A percentile compares a stretch with the other conserved stretches of the same genome.
These are phyloP conservation scores for Saccopteryx bilineata DNA, from an alignment of 2,113 vertebrate genomes.

Conservation along the genomic window DNA sequence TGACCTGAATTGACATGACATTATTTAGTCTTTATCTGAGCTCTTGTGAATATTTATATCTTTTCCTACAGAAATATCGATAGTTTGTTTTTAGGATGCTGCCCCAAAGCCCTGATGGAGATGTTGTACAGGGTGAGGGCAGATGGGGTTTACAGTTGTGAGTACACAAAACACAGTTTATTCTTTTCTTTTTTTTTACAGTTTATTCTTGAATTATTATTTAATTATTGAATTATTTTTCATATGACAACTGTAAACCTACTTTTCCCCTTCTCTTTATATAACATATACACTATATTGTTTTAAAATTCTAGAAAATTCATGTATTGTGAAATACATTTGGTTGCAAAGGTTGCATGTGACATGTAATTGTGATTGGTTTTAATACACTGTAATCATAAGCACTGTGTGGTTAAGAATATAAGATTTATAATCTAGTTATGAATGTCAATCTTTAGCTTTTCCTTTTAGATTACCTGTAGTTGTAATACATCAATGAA, in stretches of 20 bases:
- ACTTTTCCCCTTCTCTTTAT: neutral
- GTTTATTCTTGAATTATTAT: neutral
- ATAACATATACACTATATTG: neutral
- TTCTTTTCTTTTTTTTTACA: too few relatives aligned
- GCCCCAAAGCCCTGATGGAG: neutral
- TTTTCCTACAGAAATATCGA: slow-evolving; percentile 22
- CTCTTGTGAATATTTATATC: slow-evolving; percentile 5
- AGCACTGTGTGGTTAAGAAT: neutral
- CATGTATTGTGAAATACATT: slow-evolving; percentile 31
- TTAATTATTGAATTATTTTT: neutral
- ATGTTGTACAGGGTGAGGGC: neutral
- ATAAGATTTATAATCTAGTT: slow-evolving; percentile 48
- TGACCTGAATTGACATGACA: neutral
- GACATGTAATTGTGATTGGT: slow-evolving; percentile 39
- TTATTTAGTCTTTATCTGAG: neutral
- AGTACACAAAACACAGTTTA: neutral
- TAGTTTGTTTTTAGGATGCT: slow-evolving; percentile 3
- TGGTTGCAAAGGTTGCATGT: neutral
- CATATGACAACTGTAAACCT: neutral
- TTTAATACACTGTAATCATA: neutral
- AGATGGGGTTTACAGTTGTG: neutral
- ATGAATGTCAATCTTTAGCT: slow-evolving; percentile 52
- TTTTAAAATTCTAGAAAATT: slow-evolving; percentile 50
- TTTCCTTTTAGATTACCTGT: slow-evolving; percentile 29
- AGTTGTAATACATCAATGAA: neutral